Conservation (phyloP, 2,113 vertebrate species). For the Heliornis fulica region DNA sequence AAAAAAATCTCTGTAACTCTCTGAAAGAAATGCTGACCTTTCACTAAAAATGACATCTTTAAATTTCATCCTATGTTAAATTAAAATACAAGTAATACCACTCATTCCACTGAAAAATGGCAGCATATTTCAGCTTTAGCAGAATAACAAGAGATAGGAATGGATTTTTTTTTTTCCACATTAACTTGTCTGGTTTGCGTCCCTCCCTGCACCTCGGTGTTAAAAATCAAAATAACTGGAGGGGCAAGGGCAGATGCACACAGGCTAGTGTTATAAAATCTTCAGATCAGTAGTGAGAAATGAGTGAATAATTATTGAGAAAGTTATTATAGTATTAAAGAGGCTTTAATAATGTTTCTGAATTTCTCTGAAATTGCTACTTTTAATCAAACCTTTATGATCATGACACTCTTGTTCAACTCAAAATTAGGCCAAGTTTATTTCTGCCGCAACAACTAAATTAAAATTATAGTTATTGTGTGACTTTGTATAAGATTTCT, state of each 20-base stretch:
- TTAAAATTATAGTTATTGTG: background rate
- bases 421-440: background rate
- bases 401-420: background rate
- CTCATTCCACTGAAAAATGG: background rate
- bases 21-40: constrained; percentile 3
- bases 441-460: background rate
- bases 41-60: background rate
- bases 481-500: background rate
- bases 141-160: background rate
- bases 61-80: background rate
- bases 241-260: background rate
- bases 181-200: background rate
- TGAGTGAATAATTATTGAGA: background rate
- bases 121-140: background rate
- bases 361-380: background rate
- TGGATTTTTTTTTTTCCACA: background rate
- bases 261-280: background rate
- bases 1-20: background rate
- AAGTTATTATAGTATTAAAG: background rate
- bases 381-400: background rate
- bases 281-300: background rate
- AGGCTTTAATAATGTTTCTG: background rate
- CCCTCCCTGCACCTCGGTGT: background rate
- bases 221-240: background rate
- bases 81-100: background rate